Base-by-base conservation (phyloP, 2,888 invertebrate species). In the Drosophila monieri region DNA sequence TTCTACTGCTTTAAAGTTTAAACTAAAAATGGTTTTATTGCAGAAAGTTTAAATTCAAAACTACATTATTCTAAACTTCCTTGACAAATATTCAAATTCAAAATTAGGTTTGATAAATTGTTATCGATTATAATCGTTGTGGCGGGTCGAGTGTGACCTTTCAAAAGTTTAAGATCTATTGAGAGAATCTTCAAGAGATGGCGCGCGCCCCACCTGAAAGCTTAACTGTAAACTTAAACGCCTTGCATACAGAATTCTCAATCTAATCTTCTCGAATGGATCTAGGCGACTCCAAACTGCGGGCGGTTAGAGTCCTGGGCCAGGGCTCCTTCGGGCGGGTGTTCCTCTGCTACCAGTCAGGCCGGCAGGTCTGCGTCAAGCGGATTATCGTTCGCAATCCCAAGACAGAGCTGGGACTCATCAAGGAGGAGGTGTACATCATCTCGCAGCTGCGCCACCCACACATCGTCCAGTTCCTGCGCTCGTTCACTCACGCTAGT, bases 371-470 rank as follows among this genome's bases (percentile, higher is more conserved):
- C 3, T 91, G 91, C 47, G 90, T 91, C 0, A 90, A 90, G 51
- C 88, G 90, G 10, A 89, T 90, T n/a, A 79, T 84, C 44, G 77
- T 90, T 27, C 77, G 73, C 1, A 88, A 89, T 56, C 85, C 88
- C 0, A 78, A 77, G 14, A 60, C 27, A 1, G 88, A 90, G 51
- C 53, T 91, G 67, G 73, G 86, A 14, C 81, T 88, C 30, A 87
- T 91, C 56, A 86, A 86, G 77, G 89, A 90, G 18, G 90, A 90
- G 86, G 89, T 87, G 70, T 90, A 91, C 60, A 91, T 91, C 1
- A 87, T 91, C 25, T 90, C 90, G 0, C 91, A 91, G 64, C 69
- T 91, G 2, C 85, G 85, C 1, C 91, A 91, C 69, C 91, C 91
- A 5, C 80, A 90, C 52, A 90, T 91, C 25, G 88, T 91, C 10